Conservation (phyloP, 2,888 invertebrate species). For the Lobophora halterata region DNA sequence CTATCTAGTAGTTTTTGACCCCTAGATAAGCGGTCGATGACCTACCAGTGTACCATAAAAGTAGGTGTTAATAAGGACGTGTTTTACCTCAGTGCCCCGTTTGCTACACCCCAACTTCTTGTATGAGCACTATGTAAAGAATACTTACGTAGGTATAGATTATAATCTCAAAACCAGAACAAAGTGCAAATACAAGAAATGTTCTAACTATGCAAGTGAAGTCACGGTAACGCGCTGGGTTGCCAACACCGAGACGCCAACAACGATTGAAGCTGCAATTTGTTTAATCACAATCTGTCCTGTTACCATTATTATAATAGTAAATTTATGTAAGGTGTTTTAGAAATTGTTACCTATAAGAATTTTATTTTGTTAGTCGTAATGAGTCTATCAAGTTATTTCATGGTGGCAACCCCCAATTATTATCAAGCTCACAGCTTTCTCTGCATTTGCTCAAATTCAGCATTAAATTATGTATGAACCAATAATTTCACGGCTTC, state of each 20-base stretch:
- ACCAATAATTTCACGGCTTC: constrained; percentile 67
- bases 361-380: constrained; percentile 15
- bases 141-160: too few species aligned
- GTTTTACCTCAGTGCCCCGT: too few species aligned
- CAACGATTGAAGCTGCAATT: constrained; percentile 11
- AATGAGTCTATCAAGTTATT: constrained; percentile 10
- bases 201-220: constrained; percentile 36
- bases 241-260: constrained; percentile 44
- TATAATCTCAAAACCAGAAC: too few species aligned
- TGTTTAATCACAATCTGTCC: constrained; percentile 14
- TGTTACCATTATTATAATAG: constrained; percentile 21
- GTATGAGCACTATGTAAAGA: too few species aligned
- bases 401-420: constrained; percentile 54
- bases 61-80: too few species aligned
- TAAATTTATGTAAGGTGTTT: constrained; percentile 21
- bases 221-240: constrained; percentile 54
- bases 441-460: constrained; percentile 75
- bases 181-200: constrained; percentile 18
- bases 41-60: too few species aligned
- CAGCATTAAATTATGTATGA: constrained; percentile 47
- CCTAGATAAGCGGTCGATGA: too few species aligned
- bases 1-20: too few species aligned
- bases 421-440: constrained; percentile 73
- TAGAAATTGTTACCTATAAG: constrained; percentile 20
- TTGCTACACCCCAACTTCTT: too few species aligned